Evolutionary conservation across 2,113 vertebrate genomes (phyloP).

Genomic region (Cephalophus harveyi): DNA sequence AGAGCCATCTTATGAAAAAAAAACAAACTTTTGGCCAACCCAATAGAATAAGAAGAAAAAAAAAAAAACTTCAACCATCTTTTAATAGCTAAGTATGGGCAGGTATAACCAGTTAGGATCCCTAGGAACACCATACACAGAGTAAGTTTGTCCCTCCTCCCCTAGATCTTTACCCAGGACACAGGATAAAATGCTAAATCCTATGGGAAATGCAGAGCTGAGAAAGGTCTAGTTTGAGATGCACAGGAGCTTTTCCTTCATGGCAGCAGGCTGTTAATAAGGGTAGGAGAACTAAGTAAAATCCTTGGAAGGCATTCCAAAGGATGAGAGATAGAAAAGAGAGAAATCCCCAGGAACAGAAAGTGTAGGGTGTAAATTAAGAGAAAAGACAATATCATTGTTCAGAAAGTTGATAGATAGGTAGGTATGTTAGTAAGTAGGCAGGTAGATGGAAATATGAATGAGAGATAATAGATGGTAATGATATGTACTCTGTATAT

Average conservation of each 20-base stretch:
- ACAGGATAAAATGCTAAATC: not conserved
- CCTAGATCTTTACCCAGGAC: not conserved
- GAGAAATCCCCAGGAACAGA: not conserved
- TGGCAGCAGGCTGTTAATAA: not conserved
- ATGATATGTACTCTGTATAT: not conserved
- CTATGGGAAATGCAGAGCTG: not conserved
- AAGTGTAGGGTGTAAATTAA: not conserved
- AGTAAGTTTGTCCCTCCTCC: not conserved
- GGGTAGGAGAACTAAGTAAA: not conserved
- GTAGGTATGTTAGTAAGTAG: not conserved
- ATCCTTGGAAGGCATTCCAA: not conserved
- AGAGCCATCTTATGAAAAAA: not conserved
- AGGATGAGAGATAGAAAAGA: not conserved
- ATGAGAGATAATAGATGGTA: not conserved
- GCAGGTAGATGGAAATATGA: not conserved
- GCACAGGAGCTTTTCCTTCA: too few species aligned
- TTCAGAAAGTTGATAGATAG: not conserved
- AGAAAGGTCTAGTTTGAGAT: not conserved
- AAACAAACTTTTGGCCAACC: not conserved
- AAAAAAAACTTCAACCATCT: not conserved
- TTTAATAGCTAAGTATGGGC: not conserved
- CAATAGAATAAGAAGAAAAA: not conserved
- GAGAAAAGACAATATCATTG: not conserved
- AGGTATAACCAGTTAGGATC: not conserved
- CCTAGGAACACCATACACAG: not conserved